Conservation (phyloP, 2,888 invertebrate genomes). For the Caradrina clavipalpis region DNA sequence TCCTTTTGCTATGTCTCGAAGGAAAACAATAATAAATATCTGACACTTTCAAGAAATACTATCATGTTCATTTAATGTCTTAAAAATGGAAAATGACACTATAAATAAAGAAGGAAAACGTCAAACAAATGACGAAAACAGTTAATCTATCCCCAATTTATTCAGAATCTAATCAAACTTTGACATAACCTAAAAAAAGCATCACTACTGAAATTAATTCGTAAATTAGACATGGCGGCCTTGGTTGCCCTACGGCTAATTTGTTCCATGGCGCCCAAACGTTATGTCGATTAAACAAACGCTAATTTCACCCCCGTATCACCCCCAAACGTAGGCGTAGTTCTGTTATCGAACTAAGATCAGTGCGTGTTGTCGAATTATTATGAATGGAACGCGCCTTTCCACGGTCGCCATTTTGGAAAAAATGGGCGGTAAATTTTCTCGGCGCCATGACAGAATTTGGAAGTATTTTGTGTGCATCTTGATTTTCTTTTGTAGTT, state of each 20-base stretch:
- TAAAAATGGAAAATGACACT: background rate
- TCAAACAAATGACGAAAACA: conserved; percentile 1
- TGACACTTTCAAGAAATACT: conserved; percentile 4
- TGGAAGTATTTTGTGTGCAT: background rate
- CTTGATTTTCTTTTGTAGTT: background rate
- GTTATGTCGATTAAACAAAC: conserved; percentile 67
- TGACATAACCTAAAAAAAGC: conserved; percentile 28
- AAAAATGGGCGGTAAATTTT: conserved; percentile 69
- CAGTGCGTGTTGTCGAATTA: conserved; percentile 75
- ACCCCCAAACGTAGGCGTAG: conserved; percentile 66
- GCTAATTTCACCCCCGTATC: conserved; percentile 66
- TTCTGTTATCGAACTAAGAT: conserved; percentile 67
- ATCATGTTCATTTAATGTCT: background rate
- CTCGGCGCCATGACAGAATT: conserved; percentile 58
- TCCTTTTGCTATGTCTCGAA: background rate
- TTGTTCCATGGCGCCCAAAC: conserved; percentile 58
- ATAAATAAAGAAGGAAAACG: background rate
- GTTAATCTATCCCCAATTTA: background rate
- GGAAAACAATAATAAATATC: conserved; percentile 7
- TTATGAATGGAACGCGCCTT: conserved; percentile 76
- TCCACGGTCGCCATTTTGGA: conserved; percentile 77
- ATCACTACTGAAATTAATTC: conserved; percentile 24
- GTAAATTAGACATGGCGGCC: conserved; percentile 51
- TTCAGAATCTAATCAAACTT: conserved; percentile 28
- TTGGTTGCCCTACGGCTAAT: conserved; percentile 38